Conservation (phyloP, 2,888 invertebrate species). For the Rapana venosa region DNA sequence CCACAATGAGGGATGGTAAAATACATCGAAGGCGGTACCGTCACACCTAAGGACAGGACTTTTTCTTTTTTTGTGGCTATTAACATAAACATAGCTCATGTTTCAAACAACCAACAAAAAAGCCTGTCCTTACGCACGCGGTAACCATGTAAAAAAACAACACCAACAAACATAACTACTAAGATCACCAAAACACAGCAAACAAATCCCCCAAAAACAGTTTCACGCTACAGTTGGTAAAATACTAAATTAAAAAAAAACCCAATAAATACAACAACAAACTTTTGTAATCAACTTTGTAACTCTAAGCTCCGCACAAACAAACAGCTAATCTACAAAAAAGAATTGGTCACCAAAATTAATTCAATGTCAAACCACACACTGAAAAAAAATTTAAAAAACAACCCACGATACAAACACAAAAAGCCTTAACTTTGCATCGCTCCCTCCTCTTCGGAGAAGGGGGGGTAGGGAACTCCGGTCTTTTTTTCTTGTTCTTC, state of each 20-base stretch:
- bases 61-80: no score
- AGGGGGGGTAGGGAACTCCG: no score
- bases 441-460: no score
- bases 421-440: no score
- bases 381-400: background rate
- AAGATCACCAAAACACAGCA: background rate
- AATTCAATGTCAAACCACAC: background rate
- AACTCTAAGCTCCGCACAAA: background rate
- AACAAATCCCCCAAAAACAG: background rate
- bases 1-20: background rate
- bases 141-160: background rate
- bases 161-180: no score
- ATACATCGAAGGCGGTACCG: background rate
- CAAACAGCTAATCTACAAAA: background rate
- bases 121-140: background rate
- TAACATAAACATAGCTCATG: background rate
- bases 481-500: no score
- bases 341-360: constrained; percentile 4
- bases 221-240: background rate
- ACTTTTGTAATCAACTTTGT: background rate
- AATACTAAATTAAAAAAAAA: background rate
- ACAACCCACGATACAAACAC: no score
- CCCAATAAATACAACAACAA: background rate
- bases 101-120: background rate
- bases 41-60: background rate